Conservation (phyloP, 2,797 vertebrate genomes). For the Danio tinwini region DNA sequence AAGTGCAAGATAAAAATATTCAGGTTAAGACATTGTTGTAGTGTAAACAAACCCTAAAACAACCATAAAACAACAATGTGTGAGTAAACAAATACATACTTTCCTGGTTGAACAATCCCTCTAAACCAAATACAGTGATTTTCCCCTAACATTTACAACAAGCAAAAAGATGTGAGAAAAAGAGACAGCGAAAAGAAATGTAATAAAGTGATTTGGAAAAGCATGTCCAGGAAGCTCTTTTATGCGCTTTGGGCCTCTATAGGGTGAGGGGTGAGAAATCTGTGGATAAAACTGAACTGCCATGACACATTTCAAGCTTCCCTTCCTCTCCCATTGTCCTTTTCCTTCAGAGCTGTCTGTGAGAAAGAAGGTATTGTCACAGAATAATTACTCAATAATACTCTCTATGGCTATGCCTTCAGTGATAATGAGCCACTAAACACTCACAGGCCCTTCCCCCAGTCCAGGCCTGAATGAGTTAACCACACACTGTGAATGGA, state of each 20-base stretch:
- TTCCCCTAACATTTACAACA: background rate
- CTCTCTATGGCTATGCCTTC: constrained; percentile 32
- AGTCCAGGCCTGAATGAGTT: constrained; percentile 51
- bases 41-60: no score
- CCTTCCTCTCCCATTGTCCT: constrained; percentile 41
- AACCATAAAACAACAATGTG: no score
- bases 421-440: constrained; percentile 49
- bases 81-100: no score
- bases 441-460: constrained; percentile 41
- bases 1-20: no score
- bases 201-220: constrained; percentile 30
- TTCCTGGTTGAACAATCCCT: background rate
- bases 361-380: constrained; percentile 55
- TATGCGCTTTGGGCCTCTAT: constrained; percentile 3
- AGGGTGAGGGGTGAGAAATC: constrained; percentile 35
- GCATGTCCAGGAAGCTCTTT: constrained; percentile 34
- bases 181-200: constrained; percentile 37
- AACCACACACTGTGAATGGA: constrained; percentile 43
- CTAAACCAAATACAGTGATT: background rate
- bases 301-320: constrained; percentile 58
- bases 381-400: constrained; percentile 57
- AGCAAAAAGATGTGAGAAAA: constrained; percentile 33
- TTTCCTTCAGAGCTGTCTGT: constrained; percentile 35
- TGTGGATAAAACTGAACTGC: constrained; percentile 46
- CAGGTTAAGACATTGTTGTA: no score